phyloP scores from a whole-genome alignment of 1,140 invertebrate genomes.

The Pseudomyrmex sp. region DNA sequence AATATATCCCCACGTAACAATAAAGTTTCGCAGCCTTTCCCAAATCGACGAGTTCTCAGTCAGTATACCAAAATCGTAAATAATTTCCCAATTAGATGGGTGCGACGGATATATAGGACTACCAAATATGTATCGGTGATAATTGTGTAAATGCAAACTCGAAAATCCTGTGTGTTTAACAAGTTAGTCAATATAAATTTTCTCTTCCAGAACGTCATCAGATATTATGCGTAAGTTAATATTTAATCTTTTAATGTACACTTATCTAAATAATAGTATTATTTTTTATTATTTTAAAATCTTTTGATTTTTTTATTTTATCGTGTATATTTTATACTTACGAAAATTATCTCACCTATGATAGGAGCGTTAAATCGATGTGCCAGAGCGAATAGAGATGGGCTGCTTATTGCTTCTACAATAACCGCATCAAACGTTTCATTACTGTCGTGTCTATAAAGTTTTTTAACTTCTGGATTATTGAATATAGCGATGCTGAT shows the following conservation, averaged over 20 bases:
- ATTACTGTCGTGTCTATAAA: conserved; percentile 61
- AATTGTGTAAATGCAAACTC: conserved; percentile 26
- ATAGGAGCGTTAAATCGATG: conserved; percentile 71
- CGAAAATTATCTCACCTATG: conserved; percentile 66
- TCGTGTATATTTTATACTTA: background rate
- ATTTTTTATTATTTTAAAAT: too few relatives aligned
- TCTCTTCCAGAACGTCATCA: background rate
- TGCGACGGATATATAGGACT: conserved; percentile 66
- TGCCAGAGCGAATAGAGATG: conserved; percentile 55
- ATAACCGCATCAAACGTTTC: conserved; percentile 73
- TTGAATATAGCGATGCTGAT: conserved; percentile 45
- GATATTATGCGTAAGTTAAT: background rate
- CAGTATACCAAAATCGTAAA: background rate
- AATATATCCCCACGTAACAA: conserved; percentile 23
- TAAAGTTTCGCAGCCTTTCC: conserved; percentile 57
- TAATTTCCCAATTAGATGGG: conserved; percentile 68
- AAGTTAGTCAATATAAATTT: background rate
- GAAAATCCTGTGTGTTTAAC: conserved; percentile 48
- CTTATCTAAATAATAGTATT: too few relatives aligned
- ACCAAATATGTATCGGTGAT: conserved; percentile 54
- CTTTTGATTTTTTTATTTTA: too few relatives aligned
- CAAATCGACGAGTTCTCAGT: conserved; percentile 56
- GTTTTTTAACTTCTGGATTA: conserved; percentile 60
- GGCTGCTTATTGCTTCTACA: conserved; percentile 63
- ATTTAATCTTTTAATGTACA: too few relatives aligned